These are phyloP conservation scores for Globodera rostochiensis DNA, from an alignment of 1,140 invertebrate genomes.

Conservation along the genomic window DNA sequence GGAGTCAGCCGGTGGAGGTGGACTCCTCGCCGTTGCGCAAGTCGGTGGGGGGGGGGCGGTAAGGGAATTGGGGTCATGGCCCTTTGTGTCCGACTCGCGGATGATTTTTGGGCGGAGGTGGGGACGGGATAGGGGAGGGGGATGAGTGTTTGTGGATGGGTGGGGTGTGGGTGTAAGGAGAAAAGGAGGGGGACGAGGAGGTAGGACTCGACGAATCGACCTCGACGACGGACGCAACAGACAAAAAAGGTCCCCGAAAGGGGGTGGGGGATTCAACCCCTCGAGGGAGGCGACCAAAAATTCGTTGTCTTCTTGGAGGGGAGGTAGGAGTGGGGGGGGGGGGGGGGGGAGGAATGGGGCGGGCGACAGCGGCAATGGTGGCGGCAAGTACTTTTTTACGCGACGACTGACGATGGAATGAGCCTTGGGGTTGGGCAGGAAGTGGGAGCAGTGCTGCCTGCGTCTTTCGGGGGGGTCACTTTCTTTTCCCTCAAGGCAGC, in stretches of 20 bases:
- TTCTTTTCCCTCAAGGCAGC: not conserved
- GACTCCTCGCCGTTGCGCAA: not conserved
- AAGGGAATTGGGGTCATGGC: not conserved
- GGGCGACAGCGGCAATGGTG: not conserved
- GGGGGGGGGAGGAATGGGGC: too few species aligned
- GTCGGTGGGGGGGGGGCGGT: too few species aligned
- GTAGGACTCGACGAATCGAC: not conserved
- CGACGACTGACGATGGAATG: not conserved
- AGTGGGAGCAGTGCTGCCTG: not conserved
- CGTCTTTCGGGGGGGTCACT: not conserved
- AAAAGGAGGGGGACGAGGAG: not conserved
- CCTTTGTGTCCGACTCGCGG: not conserved
- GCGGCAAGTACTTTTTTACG: not conserved
- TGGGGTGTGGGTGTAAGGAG: not conserved
- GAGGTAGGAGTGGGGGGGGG: too few species aligned
- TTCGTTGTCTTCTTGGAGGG: not conserved
- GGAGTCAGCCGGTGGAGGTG: not conserved
- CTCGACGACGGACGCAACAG: not conserved
- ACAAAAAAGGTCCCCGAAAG: not conserved
- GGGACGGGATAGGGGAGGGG: too few species aligned
- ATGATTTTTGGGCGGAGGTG: not conserved
- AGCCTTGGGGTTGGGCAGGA: not conserved
- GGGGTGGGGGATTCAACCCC: not conserved
- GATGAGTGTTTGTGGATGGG: not conserved
- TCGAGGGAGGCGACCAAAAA: not conserved